phyloP scores from a whole-genome alignment of 2,113 vertebrate species.

The Himantopus leucocephalus region DNA sequence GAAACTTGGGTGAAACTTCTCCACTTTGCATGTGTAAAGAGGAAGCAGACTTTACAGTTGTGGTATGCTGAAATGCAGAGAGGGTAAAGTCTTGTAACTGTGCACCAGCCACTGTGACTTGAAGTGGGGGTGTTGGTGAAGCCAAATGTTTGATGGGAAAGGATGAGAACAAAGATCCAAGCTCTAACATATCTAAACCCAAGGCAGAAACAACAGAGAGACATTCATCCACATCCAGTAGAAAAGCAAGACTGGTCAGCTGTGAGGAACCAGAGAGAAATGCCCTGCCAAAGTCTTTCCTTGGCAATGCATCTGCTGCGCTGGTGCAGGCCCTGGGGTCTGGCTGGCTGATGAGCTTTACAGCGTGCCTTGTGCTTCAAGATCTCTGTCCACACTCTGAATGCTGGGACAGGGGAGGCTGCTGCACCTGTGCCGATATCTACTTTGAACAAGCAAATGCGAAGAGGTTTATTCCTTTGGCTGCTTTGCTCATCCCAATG shows the following conservation, averaged over 20 bases:
- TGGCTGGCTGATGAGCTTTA: not conserved
- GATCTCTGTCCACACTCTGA: not conserved
- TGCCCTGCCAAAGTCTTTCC: not conserved
- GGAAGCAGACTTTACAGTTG: not conserved
- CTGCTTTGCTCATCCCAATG: not conserved
- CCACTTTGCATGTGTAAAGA: not conserved
- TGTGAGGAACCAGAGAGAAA: not conserved
- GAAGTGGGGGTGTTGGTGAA: not conserved
- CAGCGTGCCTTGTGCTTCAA: not conserved
- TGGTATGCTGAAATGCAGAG: not conserved
- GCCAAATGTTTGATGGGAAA: not conserved
- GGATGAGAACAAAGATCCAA: not conserved
- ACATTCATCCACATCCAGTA: not conserved
- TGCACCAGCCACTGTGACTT: not conserved
- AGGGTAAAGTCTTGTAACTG: not conserved
- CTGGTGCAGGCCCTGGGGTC: not conserved
- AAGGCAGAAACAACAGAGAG: not conserved
- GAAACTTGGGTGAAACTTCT: not conserved
- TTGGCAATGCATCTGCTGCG: not conserved
- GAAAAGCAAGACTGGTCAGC: not conserved
- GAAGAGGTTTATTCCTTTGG: not conserved
- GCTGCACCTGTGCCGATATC: fast-evolving
- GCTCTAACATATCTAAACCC: not conserved
- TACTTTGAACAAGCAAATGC: not conserved
- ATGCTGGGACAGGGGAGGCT: fast-evolving